These are phyloP conservation scores for Centropus bengalensis DNA, from an alignment of 2,113 vertebrate genomes.

Conservation along the genomic window DNA sequence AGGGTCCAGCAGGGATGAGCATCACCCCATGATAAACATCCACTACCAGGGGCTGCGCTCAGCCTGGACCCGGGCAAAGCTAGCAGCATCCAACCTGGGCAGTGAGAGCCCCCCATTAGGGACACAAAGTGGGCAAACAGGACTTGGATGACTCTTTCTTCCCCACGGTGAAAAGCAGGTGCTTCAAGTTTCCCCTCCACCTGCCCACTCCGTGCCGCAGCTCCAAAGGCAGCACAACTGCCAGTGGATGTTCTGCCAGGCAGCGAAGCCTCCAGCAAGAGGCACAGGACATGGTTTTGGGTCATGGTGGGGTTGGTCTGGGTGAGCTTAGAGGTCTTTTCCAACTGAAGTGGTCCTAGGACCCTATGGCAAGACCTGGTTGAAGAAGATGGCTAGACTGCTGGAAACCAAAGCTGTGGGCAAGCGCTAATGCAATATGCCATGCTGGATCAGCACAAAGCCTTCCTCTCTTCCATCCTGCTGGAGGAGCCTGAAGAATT, in stretches of 20 bases:
- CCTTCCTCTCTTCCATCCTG: background rate
- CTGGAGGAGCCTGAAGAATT: background rate
- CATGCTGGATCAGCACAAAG: background rate
- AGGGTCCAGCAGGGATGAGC: background rate
- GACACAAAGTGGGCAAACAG: background rate
- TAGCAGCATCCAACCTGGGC: background rate
- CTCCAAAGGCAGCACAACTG: background rate
- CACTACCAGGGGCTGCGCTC: background rate
- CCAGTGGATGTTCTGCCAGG: background rate
- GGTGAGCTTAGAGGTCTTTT: too few relatives aligned
- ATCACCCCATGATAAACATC: fast-evolving
- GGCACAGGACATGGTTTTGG: background rate
- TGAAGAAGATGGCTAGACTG: background rate
- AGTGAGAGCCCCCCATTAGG: fast-evolving
- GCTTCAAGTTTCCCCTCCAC: background rate
- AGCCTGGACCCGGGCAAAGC: background rate
- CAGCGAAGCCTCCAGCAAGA: background rate
- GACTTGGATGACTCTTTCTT: background rate
- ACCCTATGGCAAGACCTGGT: background rate
- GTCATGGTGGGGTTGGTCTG: too few relatives aligned
- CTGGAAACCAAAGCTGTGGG: background rate
- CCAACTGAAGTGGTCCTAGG: too few relatives aligned
- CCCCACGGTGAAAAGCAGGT: background rate
- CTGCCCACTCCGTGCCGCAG: background rate
- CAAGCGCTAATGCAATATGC: background rate